Evolutionary conservation across 2,888 invertebrate genomes (phyloP).

Genomic region (Mantis religiosa): DNA sequence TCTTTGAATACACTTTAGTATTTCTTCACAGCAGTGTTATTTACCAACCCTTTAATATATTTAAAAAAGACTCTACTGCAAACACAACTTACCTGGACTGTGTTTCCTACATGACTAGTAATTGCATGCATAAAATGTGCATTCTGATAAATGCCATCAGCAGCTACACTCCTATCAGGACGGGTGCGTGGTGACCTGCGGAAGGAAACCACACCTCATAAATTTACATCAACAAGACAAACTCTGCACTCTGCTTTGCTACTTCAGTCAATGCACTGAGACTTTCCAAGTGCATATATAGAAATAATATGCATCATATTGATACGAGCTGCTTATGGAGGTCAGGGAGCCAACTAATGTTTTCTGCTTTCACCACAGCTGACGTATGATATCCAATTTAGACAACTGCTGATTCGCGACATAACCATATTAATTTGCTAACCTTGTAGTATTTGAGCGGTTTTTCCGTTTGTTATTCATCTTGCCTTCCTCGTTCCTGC

Average conservation of each 20-base stretch:
- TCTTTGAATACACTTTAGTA: no score
- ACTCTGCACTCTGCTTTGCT: not conserved
- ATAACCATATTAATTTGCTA: slow-evolving; percentile 38
- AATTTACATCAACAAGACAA: not conserved
- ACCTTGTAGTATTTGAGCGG: slow-evolving; percentile 73
- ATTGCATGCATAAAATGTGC: slow-evolving; percentile 86
- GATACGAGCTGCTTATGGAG: slow-evolving; percentile 20
- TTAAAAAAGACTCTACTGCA: not conserved
- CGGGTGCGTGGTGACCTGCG: slow-evolving; percentile 62
- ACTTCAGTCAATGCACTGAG: not conserved
- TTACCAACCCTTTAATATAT: not conserved
- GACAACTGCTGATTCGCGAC: not conserved
- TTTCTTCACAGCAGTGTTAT: not conserved
- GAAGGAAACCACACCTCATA: slow-evolving; percentile 4
- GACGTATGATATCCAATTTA: not conserved
- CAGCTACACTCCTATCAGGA: slow-evolving; percentile 57
- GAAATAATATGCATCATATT: not conserved
- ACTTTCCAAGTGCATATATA: not conserved
- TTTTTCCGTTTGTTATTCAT: slow-evolving; percentile 83
- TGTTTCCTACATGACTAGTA: slow-evolving; percentile 78
- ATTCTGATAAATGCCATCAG: slow-evolving; percentile 87
- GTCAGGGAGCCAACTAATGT: slow-evolving; percentile 27
- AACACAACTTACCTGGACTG: slow-evolving; percentile 55
- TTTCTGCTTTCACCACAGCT: slow-evolving; percentile 1
- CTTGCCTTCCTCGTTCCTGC: slow-evolving; percentile 54